Percentiles rank a stretch among this genome's conserved stretches.
Evolutionary conservation across 2,113 vertebrate genomes (phyloP).

Genomic region (Oxyruncus cristatus): DNA sequence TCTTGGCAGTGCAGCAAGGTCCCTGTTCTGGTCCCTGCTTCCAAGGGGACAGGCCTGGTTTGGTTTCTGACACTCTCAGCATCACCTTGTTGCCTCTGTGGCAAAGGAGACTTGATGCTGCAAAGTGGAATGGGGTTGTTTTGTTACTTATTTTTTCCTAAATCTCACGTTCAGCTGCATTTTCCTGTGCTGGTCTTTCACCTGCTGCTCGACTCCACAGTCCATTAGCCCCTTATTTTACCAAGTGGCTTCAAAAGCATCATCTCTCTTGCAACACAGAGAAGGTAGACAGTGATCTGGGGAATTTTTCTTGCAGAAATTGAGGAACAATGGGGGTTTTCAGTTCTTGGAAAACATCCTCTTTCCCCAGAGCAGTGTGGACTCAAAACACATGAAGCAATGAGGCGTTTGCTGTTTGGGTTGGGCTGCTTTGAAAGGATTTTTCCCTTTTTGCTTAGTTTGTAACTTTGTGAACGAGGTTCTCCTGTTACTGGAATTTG

Average conservation of each 20-base stretch:
- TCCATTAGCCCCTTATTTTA: neutral
- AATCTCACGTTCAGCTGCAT: neutral
- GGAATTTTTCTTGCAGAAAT: neutral
- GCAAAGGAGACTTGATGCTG: neutral
- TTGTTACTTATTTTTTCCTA: rapidly evolving
- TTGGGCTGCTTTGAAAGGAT: neutral
- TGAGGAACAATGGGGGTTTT: neutral
- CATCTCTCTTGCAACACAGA: neutral
- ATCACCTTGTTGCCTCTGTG: neutral
- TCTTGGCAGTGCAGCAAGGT: slow-evolving; percentile 11
- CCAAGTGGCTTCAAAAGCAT: neutral
- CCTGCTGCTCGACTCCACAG: neutral
- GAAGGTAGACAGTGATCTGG: neutral
- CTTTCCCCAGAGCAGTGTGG: neutral
- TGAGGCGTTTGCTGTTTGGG: neutral
- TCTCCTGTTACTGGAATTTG: neutral
- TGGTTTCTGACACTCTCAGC: neutral
- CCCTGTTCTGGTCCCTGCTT: neutral
- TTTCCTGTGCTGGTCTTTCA: neutral
- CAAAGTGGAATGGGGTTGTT: neutral
- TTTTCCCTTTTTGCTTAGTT: neutral
- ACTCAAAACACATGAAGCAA: neutral
- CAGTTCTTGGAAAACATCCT: neutral
- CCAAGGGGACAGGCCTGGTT: neutral
- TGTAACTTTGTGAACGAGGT: neutral